phyloP scores from a whole-genome alignment of 1,140 invertebrate genomes.

The Thrips palmi region DNA sequence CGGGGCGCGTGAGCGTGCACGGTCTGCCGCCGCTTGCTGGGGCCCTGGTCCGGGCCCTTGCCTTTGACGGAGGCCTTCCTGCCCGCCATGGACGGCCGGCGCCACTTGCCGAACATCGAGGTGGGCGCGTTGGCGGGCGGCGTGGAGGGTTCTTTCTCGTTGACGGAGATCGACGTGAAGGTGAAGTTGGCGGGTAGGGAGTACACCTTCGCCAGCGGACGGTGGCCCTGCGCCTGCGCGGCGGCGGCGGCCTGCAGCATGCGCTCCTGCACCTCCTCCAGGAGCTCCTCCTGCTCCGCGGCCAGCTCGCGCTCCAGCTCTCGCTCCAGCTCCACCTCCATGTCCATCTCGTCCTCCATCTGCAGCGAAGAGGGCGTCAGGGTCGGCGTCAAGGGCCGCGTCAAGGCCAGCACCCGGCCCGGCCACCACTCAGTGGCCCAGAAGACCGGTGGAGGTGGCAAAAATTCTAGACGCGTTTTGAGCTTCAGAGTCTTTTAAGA shows the following conservation, averaged over 20 bases:
- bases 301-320: conserved; percentile 51
- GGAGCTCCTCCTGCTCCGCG: conserved; percentile 42
- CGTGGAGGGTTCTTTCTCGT: conserved; percentile 21
- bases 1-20: too few species aligned
- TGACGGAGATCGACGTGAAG: conserved; percentile 23
- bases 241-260: conserved; percentile 30
- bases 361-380: conserved; percentile 25
- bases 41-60: too few species aligned
- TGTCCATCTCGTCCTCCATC: conserved; percentile 81
- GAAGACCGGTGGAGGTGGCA: too few species aligned
- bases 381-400: background rate
- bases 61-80: too few species aligned
- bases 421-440: too few species aligned
- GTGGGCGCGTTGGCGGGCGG: conserved; percentile 21
- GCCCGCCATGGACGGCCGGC: too few species aligned
- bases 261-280: conserved; percentile 49
- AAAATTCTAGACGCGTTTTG: too few species aligned
- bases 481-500: too few species aligned
- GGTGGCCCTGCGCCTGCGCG: conserved; percentile 23
- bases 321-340: conserved; percentile 73
- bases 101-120: too few species aligned
- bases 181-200: conserved; percentile 40
- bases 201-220: conserved; percentile 33
- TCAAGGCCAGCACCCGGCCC: too few species aligned
- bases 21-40: too few species aligned